Evolutionary conservation across 2,113 vertebrate genomes (phyloP).

Genomic region (Polypterus senegalus): DNA sequence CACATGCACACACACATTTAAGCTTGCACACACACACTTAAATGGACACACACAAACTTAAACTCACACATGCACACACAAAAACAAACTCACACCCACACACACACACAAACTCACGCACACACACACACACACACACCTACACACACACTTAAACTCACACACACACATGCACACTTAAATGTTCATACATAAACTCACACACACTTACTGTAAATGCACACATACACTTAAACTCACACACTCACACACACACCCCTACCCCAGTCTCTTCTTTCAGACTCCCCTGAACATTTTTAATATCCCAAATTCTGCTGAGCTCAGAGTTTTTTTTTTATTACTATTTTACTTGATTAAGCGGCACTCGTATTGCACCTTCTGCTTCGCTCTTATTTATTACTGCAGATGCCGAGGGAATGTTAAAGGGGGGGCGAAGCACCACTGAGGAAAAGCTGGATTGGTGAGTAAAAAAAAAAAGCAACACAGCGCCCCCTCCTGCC

Average conservation of each 20-base stretch:
- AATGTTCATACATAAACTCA: neutral
- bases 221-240: too few species aligned
- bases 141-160: neutral
- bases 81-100: neutral
- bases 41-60: neutral
- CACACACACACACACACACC: neutral
- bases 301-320: constrained; percentile 21
- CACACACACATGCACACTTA: neutral
- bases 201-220: neutral
- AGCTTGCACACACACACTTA: too few species aligned
- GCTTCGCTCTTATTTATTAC: constrained; percentile 9
- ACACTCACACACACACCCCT: too few species aligned
- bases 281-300: constrained; percentile 17
- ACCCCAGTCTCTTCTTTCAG: too few species aligned
- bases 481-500: too few species aligned
- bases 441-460: constrained; percentile 1
- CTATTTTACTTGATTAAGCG: constrained; percentile 22
- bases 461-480: too few species aligned
- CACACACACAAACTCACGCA: neutral
- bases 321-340: constrained; percentile 8
- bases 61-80: neutral
- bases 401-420: constrained; percentile 8
- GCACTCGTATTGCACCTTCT: constrained; percentile 21
- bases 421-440: neutral
- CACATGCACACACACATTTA: too few species aligned